phyloP scores from a whole-genome alignment of 2,888 invertebrate species.

The Eurois occulta region DNA sequence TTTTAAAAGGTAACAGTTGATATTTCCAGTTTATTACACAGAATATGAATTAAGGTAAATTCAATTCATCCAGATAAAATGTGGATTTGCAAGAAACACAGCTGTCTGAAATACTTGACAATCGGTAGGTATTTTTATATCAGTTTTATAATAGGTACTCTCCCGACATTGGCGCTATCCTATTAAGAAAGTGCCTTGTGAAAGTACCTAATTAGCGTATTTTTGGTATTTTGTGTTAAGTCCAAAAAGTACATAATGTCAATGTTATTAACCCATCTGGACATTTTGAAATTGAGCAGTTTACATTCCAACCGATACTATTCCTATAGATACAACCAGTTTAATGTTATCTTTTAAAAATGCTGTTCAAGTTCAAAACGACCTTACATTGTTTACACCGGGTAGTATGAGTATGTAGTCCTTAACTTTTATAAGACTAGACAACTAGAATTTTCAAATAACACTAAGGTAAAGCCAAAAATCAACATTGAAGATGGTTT shows the following conservation, averaged over 20 bases:
- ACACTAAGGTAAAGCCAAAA: slow-evolving; percentile 13
- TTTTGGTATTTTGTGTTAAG: neutral
- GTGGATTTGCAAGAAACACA: neutral
- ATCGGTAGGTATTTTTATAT: neutral
- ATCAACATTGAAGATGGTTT: neutral
- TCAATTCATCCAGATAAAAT: neutral
- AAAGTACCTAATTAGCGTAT: neutral
- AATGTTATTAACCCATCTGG: neutral
- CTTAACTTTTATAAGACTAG: neutral
- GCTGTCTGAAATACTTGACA: neutral
- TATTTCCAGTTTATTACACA: neutral
- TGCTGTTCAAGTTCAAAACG: slow-evolving; percentile 18
- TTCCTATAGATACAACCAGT: neutral
- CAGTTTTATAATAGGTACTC: neutral
- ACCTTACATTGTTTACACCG: neutral
- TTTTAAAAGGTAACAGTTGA: neutral
- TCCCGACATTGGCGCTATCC: neutral
- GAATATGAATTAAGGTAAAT: neutral
- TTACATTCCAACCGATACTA: neutral
- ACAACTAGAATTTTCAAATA: slow-evolving; percentile 21
- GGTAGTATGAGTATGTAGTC: neutral
- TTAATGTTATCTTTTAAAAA: neutral
- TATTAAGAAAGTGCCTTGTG: neutral
- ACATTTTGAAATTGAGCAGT: slow-evolving; percentile 16
- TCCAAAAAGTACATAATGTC: neutral